A percentile compares a stretch with the other conserved stretches of the same genome.
Conservation (phyloP, 2,113 vertebrate genomes). For the Platichthys stellatus region DNA sequence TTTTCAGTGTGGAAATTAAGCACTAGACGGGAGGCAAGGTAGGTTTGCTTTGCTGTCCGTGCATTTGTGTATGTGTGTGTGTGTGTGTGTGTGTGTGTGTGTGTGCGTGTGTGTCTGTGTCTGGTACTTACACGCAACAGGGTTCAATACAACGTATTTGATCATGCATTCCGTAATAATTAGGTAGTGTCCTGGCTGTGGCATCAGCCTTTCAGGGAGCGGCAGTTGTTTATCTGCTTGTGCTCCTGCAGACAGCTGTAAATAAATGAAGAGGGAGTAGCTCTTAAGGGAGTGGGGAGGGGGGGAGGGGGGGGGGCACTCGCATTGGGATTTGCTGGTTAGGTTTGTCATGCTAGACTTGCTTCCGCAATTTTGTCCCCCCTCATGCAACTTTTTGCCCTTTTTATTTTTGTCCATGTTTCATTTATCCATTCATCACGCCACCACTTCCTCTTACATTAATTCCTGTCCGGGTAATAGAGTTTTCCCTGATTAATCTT, state of each 20-base stretch:
- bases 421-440: slow-evolving; percentile 76
- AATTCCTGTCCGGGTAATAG: slow-evolving; percentile 78
- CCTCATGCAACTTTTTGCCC: slow-evolving; percentile 42
- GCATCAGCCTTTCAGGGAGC: slow-evolving; percentile 46
- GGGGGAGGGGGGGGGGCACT: slow-evolving; percentile 26
- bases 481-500: slow-evolving; percentile 82
- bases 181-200: slow-evolving; percentile 63
- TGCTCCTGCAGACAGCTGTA: slow-evolving; percentile 71
- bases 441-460: slow-evolving; percentile 68
- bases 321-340: slow-evolving; percentile 71
- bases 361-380: slow-evolving; percentile 22
- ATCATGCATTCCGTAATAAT: slow-evolving; percentile 79
- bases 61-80: slow-evolving; percentile 29
- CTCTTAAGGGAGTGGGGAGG: slow-evolving; percentile 47
- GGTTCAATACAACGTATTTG: slow-evolving; percentile 52
- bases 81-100: slow-evolving; percentile 25
- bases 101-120: neutral
- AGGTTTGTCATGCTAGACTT: slow-evolving; percentile 55
- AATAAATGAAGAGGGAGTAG: slow-evolving; percentile 81
- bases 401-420: slow-evolving; percentile 57
- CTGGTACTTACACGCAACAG: slow-evolving; percentile 27
- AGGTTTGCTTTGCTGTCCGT: slow-evolving; percentile 17
- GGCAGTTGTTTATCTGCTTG: slow-evolving; percentile 68
- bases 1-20: slow-evolving; percentile 65
- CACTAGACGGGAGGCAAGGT: slow-evolving; percentile 23